phyloP scores from a whole-genome alignment of 2,113 vertebrate genomes.

The Pelusios castaneus region DNA sequence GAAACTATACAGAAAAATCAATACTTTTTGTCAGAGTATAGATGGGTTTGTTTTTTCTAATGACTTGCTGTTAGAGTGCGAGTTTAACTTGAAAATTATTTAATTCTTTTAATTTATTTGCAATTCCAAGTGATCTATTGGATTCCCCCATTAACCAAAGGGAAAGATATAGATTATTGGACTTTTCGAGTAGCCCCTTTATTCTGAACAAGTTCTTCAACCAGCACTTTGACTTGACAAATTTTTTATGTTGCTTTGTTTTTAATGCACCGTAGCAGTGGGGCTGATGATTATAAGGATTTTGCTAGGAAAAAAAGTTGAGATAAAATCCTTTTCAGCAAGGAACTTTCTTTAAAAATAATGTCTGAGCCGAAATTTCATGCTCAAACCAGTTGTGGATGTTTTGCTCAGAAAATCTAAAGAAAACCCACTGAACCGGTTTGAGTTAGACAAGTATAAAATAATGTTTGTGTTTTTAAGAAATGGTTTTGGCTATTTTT shows the following conservation, averaged over 20 bases:
- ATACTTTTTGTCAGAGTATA: neutral
- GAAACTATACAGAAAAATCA: neutral
- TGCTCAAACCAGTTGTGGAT: fast-evolving
- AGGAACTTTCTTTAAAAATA: neutral
- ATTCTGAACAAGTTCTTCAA: neutral
- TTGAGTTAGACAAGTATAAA: neutral
- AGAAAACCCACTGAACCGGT: neutral
- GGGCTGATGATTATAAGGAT: neutral
- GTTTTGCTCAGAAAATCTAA: neutral
- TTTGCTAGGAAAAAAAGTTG: neutral
- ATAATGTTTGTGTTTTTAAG: neutral
- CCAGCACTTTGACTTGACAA: neutral
- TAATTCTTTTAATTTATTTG: neutral
- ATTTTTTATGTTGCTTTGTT: neutral
- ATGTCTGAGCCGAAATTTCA: neutral
- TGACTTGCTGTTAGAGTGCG: neutral
- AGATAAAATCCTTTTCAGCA: neutral
- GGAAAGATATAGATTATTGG: neutral
- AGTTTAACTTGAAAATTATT: neutral
- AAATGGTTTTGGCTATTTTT: neutral
- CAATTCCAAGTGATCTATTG: neutral
- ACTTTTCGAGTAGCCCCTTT: neutral
- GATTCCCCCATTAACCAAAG: neutral
- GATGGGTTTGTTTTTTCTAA: neutral
- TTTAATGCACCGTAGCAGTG: fast-evolving